These are phyloP conservation scores for Chelmon rostratus DNA, from an alignment of 2,797 vertebrate species.

Conservation along the genomic window DNA sequence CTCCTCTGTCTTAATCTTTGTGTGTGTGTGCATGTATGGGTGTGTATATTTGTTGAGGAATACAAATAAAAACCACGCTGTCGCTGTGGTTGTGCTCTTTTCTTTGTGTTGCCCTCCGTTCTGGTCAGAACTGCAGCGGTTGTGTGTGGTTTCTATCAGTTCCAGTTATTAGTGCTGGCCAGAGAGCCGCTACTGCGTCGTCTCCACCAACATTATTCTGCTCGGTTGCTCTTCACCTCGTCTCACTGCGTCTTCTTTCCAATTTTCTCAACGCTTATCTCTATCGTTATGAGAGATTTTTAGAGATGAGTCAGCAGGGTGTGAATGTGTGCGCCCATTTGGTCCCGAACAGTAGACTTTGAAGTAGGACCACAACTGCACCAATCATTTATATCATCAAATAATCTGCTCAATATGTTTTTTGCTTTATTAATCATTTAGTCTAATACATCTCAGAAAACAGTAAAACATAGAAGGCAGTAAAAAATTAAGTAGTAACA, in stretches of 20 bases:
- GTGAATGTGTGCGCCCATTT: slow-evolving; percentile 23
- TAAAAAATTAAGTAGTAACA: neutral
- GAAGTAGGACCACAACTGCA: neutral
- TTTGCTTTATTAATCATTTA: neutral
- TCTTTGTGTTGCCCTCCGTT: slow-evolving; percentile 38
- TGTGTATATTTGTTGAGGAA: slow-evolving; percentile 40
- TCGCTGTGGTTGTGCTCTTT: slow-evolving; percentile 36
- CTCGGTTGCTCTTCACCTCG: slow-evolving; percentile 46
- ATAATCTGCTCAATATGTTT: neutral
- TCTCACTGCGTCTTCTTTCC: slow-evolving; percentile 40
- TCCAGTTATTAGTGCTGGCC: slow-evolving; percentile 66
- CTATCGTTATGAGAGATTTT: slow-evolving; percentile 30
- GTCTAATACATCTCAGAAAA: neutral
- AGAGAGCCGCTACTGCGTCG: slow-evolving; percentile 39
- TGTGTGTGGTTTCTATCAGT: slow-evolving; percentile 70
- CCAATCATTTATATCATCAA: neutral
- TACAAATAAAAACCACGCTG: slow-evolving; percentile 34
- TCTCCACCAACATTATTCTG: slow-evolving; percentile 51
- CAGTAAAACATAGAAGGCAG: neutral
- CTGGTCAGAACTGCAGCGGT: slow-evolving; percentile 48
- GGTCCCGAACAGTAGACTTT: neutral
- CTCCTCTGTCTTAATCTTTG: slow-evolving; percentile 42
- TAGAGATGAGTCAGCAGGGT: slow-evolving; percentile 46
- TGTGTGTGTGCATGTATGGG: slow-evolving; percentile 12
- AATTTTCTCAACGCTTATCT: slow-evolving; percentile 30